Evolutionary conservation across 1,140 invertebrate genomes (phyloP), one percentile per base, ranked within the genome.

Genomic region (Bicyclus anynana): DNA sequence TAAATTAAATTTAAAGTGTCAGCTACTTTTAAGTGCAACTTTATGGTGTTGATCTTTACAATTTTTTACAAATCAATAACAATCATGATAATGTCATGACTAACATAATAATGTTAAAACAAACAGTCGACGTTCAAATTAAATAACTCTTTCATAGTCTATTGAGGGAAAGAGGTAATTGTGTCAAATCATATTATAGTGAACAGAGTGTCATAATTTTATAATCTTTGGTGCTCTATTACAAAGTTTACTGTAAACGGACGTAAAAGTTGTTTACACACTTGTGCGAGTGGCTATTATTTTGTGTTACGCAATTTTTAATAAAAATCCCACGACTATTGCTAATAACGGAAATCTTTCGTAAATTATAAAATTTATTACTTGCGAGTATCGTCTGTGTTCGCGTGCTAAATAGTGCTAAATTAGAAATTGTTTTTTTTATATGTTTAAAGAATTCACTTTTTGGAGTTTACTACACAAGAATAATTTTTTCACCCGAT

Each of bases 311-410:
- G 18, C 16, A 44, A 44, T 18, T 40, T 27, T 27, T 21, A 37
- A 51, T 53, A 42, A 13, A 37, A 53, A 52, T 40, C 38, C n/a
- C 37, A 53, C 21, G 18, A 44, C 20, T 18, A 23, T 57, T 57
- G 21, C 54, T 13, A 33, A 50, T 50, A 44, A 50, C 54, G 47
- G 47, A 57, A 33, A 49, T 21, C 12, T 57, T 57, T 50, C 54
- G 47, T 57, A 57, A 50, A 57, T 29, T 14, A 16, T 50, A 23
- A 33, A 27, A 29, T 20, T 40, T 44, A 18, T 20, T 44, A 12
- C 40, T n/a, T n/a, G n/a, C n/a, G n/a, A n/a, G 18, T 12, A 17
- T 20, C 16, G 37, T 16, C 37, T 38, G 37, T 38, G 16, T 38
- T 38, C 37, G 37, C 37, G 37, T 38, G 37, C 37, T 38, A 38